A percentile compares a stretch with the other conserved stretches of the same genome.
Evolutionary conservation across 1,140 invertebrate species (phyloP).

Genomic region (Magallana ariakensis): DNA sequence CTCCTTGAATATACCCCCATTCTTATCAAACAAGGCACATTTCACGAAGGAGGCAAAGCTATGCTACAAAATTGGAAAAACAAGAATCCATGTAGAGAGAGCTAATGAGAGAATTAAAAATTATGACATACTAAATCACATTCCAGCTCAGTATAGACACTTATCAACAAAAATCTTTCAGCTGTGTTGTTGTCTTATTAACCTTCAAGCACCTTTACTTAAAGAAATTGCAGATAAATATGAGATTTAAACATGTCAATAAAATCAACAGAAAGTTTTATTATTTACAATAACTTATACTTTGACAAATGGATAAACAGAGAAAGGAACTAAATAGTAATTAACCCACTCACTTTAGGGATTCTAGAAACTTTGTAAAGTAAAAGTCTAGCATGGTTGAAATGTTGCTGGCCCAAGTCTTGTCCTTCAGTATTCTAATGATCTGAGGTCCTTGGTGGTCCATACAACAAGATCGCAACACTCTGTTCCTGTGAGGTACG

Average conservation of each 20-base stretch:
- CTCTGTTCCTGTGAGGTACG: constrained; percentile 33
- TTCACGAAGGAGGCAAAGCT: constrained; percentile 53
- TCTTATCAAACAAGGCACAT: constrained; percentile 48
- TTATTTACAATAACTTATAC: too few relatives aligned
- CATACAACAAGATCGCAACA: constrained; percentile 46
- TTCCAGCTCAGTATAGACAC: constrained; percentile 44
- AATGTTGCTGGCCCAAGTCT: constrained; percentile 40
- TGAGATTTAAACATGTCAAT: constrained; percentile 29
- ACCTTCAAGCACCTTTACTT: constrained; percentile 28
- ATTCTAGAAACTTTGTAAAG: too few relatives aligned
- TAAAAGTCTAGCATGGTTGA: constrained; percentile 43
- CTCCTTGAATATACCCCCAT: constrained; percentile 62
- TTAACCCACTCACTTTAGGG: too few relatives aligned
- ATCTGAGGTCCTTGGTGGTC: constrained; percentile 46
- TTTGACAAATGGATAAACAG: too few relatives aligned
- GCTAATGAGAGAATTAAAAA: constrained; percentile 48
- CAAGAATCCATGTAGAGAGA: constrained; percentile 51
- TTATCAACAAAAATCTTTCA: constrained; percentile 54
- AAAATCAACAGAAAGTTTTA: background rate
- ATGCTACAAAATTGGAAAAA: constrained; percentile 51
- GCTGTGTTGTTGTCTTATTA: constrained; percentile 44
- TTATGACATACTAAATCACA: constrained; percentile 47
- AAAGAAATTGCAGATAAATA: constrained; percentile 59
- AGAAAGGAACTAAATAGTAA: too few relatives aligned
- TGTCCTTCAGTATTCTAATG: constrained; percentile 47